These are phyloP conservation scores for Callosobruchus maculatus DNA, from an alignment of 2,888 invertebrate genomes.

Conservation along the genomic window DNA sequence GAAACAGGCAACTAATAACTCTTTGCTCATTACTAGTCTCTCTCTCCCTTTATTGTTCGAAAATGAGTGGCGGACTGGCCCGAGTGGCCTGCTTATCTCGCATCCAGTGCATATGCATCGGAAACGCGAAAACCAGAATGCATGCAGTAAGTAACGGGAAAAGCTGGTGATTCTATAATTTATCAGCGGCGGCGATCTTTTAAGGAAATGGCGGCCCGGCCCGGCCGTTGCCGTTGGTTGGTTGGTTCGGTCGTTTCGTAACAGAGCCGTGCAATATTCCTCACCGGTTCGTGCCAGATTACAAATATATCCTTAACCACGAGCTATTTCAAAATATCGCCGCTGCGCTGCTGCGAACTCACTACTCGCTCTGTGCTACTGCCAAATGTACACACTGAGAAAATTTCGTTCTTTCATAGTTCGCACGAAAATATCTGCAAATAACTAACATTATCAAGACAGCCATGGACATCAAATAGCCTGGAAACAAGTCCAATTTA, in stretches of 20 bases:
- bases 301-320: neutral
- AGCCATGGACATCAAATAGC: no score
- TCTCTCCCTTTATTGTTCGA: no score
- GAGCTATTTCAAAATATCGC: neutral
- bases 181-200: neutral
- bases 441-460: no score
- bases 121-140: neutral
- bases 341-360: no score
- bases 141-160: slow-evolving; percentile 1
- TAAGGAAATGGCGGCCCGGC: neutral
- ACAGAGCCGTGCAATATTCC: neutral
- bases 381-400: neutral
- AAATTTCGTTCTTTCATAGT: neutral
- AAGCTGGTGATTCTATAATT: neutral
- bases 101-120: neutral
- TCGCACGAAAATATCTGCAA: no score
- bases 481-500: no score
- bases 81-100: no score
- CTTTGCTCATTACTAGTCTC: no score
- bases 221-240: no score
- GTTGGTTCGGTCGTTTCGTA: neutral
- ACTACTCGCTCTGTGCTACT: neutral
- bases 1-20: no score
- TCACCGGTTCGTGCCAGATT: neutral
- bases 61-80: no score